phyloP scores from a whole-genome alignment of 2,888 invertebrate species.

The Cloeon dipterum region DNA sequence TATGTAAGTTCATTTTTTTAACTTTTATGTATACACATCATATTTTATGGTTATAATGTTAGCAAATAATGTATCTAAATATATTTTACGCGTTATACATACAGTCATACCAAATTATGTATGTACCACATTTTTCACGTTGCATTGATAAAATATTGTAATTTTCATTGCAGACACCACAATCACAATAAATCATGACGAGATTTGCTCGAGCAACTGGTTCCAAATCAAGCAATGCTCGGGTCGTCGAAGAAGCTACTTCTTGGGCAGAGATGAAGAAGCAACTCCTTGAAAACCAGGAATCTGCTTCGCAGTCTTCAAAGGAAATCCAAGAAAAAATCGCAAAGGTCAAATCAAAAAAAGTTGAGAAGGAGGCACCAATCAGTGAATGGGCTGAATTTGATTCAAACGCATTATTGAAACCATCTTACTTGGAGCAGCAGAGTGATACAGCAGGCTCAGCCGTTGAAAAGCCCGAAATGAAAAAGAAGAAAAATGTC shows the following conservation, averaged over 20 bases:
- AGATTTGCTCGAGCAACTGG: conserved; percentile 51
- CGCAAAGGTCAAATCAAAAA: not conserved
- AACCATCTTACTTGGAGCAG: too few species aligned
- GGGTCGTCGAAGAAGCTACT: conserved; percentile 40
- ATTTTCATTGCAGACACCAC: not conserved
- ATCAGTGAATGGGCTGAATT: not conserved
- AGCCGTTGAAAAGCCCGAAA: too few species aligned
- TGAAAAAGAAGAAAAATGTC: not conserved
- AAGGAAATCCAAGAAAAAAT: not conserved
- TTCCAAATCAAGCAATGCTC: conserved; percentile 48
- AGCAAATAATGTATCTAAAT: too few species aligned
- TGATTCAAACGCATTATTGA: too few species aligned
- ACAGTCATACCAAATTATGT: too few species aligned
- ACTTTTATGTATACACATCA: too few species aligned
- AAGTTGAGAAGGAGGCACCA: not conserved
- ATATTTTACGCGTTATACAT: too few species aligned
- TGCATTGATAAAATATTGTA: not conserved
- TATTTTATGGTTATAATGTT: too few species aligned
- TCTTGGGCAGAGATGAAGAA: conserved; percentile 50
- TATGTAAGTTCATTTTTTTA: too few species aligned
- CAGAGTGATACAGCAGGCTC: too few species aligned
- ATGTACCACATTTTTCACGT: too few species aligned
- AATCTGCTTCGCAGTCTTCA: not conserved
- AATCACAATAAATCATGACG: too few species aligned
- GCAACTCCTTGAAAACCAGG: conserved; percentile 21